phyloP scores from a whole-genome alignment of 2,797 vertebrate species.

The Falco cherrug region DNA sequence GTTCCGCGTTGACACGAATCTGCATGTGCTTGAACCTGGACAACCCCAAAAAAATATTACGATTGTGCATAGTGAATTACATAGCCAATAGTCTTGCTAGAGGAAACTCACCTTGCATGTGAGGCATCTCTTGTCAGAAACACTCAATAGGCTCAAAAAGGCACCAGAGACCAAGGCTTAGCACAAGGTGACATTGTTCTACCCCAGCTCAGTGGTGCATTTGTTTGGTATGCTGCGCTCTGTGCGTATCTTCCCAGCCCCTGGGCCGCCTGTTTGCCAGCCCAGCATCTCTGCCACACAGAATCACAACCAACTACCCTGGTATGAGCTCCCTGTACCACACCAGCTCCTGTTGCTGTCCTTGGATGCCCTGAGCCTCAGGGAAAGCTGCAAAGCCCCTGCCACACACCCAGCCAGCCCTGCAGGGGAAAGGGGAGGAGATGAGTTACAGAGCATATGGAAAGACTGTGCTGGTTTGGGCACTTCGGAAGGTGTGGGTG shows the following conservation, averaged over 20 bases:
- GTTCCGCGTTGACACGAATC: slow-evolving; percentile 93
- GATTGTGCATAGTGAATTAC: background rate
- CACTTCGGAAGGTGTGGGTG: background rate
- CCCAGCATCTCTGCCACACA: background rate
- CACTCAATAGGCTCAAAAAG: background rate
- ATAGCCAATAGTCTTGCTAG: background rate
- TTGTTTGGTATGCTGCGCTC: background rate
- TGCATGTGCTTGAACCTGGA: slow-evolving; percentile 98
- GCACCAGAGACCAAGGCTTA: background rate
- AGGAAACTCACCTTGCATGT: background rate
- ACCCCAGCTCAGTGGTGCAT: background rate
- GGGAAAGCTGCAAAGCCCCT: background rate
- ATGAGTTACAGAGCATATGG: background rate
- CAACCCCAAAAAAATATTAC: background rate
- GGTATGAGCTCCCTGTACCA: background rate
- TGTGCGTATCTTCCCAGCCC: background rate
- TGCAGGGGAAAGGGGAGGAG: background rate
- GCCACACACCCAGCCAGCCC: background rate
- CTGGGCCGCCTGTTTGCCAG: background rate
- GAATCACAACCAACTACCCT: background rate
- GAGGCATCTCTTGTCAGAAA: background rate
- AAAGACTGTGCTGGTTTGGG: background rate
- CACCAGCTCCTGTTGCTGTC: background rate
- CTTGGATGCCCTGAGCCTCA: background rate
- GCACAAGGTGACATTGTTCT: background rate